Conservation (phyloP, 2,113 vertebrate species). For the Corythoichthys haematopterus region DNA sequence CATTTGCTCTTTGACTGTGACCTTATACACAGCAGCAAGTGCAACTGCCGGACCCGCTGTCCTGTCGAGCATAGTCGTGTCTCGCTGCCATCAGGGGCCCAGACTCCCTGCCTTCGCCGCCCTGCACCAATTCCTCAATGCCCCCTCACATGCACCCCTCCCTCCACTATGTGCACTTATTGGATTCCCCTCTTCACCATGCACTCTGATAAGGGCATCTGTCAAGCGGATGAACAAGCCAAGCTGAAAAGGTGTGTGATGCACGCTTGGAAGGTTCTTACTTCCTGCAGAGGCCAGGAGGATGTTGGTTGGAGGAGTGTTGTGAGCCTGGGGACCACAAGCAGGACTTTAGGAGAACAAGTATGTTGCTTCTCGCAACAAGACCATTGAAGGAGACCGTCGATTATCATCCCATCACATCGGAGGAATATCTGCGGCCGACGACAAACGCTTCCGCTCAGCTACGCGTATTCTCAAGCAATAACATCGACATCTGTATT, state of each 20-base stretch:
- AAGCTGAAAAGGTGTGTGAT: constrained; percentile 70
- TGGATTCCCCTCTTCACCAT: constrained; percentile 62
- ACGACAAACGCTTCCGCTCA: constrained; percentile 63
- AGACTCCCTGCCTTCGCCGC: constrained; percentile 3
- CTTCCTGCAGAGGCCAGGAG: constrained; percentile 50
- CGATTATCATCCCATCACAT: neutral
- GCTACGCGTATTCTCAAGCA: constrained; percentile 83
- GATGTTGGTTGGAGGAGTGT: constrained; percentile 28
- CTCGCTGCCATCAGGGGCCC: constrained; percentile 33
- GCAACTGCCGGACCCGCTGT: constrained; percentile 55
- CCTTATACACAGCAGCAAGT: constrained; percentile 61
- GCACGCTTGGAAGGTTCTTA: constrained; percentile 59
- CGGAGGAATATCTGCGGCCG: neutral
- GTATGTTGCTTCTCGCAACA: constrained; percentile 9
- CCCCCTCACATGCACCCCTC: constrained; percentile 6
- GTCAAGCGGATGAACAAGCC: constrained; percentile 70
- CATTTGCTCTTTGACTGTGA: constrained; percentile 70
- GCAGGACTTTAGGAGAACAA: constrained; percentile 20
- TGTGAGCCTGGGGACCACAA: constrained; percentile 17
- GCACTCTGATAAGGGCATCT: constrained; percentile 73
- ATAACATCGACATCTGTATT: constrained; percentile 77
- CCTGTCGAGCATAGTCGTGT: constrained; percentile 53
- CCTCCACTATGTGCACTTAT: constrained; percentile 56
- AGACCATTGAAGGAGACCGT: constrained; percentile 2
- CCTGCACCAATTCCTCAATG: constrained; percentile 11